phyloP scores from a whole-genome alignment of 2,113 vertebrate genomes.

The Hymenochirus boettgeri region DNA sequence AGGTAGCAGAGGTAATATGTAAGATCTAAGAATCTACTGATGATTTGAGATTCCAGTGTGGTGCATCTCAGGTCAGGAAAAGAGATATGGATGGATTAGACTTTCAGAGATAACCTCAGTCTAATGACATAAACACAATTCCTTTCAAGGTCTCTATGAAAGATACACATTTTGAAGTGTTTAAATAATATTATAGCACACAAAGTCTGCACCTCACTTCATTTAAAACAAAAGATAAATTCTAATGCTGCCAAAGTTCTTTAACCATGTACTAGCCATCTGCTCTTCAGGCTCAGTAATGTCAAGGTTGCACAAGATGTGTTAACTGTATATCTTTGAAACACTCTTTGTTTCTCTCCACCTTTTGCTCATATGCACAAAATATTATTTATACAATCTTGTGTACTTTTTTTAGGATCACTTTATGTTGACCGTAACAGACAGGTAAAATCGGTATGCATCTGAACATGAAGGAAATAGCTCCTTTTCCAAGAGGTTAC shows the following conservation, averaged over 20 bases:
- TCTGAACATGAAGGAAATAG: too few relatives aligned
- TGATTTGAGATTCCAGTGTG: neutral
- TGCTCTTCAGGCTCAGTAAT: too few relatives aligned
- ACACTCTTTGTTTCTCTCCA: too few relatives aligned
- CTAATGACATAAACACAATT: neutral
- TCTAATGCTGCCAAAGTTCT: neutral
- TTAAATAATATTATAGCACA: neutral
- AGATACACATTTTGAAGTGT: constrained; percentile 3
- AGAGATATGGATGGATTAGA: neutral
- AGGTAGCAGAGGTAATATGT: neutral
- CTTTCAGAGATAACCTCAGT: neutral
- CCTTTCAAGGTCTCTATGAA: neutral
- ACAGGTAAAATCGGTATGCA: too few relatives aligned
- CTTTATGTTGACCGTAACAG: too few relatives aligned
- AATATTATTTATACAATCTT: too few relatives aligned
- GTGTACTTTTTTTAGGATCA: too few relatives aligned
- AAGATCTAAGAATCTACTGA: neutral
- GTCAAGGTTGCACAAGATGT: too few relatives aligned
- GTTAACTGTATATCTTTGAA: too few relatives aligned
- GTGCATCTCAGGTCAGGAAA: neutral
- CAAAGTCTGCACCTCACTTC: neutral
- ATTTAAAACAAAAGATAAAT: constrained; percentile 3
- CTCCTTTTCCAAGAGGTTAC: too few relatives aligned
- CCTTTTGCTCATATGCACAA: too few relatives aligned
- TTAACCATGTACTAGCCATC: neutral